phyloP scores from a whole-genome alignment of 2,113 vertebrate species.

The Lanius collurio region DNA sequence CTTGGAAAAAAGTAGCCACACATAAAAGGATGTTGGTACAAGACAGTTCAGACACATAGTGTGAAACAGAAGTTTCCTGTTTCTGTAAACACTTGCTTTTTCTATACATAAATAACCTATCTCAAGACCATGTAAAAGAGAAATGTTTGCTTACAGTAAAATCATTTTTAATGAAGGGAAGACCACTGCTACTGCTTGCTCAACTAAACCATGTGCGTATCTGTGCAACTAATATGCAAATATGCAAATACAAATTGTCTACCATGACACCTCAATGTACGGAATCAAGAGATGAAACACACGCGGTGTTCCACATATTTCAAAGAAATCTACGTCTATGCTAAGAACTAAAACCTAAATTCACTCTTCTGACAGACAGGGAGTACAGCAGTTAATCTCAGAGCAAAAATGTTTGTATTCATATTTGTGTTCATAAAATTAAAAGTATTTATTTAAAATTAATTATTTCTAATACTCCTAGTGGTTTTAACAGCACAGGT shows the following conservation, averaged over 20 bases:
- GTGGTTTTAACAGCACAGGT: not conserved
- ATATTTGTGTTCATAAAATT: not conserved
- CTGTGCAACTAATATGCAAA: not conserved
- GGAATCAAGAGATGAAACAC: not conserved
- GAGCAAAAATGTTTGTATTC: not conserved
- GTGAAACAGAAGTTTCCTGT: not conserved
- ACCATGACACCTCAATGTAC: not conserved
- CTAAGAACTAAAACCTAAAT: not conserved
- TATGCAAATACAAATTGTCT: not conserved
- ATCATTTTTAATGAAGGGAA: not conserved
- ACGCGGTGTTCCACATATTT: accelerated
- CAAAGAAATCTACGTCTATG: not conserved
- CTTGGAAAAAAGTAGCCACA: not conserved
- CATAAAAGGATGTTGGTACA: not conserved
- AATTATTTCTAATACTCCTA: not conserved
- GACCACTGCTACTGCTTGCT: not conserved
- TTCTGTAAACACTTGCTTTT: not conserved
- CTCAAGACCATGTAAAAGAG: not conserved
- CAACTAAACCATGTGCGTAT: not conserved
- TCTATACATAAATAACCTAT: not conserved
- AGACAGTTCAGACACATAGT: not conserved
- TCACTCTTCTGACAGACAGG: not conserved
- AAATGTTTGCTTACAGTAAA: not conserved
- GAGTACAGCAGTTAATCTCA: not conserved
- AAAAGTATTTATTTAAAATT: not conserved